Conservation (phyloP, 2,113 vertebrate species). For the Ursus arctos region DNA sequence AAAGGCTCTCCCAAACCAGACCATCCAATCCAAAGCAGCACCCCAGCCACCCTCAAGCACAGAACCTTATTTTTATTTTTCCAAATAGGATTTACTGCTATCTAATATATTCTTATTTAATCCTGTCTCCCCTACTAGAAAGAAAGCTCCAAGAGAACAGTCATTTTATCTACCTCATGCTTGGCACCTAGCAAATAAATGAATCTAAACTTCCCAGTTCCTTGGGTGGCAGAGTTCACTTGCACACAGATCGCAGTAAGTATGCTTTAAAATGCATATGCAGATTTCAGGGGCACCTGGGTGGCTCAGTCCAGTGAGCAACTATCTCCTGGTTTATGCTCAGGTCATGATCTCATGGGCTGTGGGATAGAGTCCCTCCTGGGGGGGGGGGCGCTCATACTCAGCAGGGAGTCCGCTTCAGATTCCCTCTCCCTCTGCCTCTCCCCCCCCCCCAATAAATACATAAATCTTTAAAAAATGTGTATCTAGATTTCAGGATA, state of each 20-base stretch:
- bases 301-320: too few relatives aligned
- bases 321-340: too few relatives aligned
- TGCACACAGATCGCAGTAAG: background rate
- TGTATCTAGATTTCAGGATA: background rate
- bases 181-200: conserved; percentile 7
- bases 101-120: background rate
- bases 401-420: background rate
- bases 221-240: background rate
- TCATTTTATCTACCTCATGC: background rate
- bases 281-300: background rate
- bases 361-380: background rate
- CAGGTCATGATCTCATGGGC: background rate
- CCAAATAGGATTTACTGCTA: background rate
- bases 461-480: background rate
- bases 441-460: background rate
- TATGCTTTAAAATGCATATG: background rate
- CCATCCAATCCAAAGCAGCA: background rate
- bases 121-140: background rate
- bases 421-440: background rate
- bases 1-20: conserved; percentile 11
- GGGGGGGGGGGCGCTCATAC: background rate
- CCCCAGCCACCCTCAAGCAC: background rate
- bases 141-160: background rate
- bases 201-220: background rate
- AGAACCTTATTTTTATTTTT: background rate